These are phyloP conservation scores for Andrena chrysosceles DNA, from an alignment of 2,888 invertebrate species.

Conservation along the genomic window DNA sequence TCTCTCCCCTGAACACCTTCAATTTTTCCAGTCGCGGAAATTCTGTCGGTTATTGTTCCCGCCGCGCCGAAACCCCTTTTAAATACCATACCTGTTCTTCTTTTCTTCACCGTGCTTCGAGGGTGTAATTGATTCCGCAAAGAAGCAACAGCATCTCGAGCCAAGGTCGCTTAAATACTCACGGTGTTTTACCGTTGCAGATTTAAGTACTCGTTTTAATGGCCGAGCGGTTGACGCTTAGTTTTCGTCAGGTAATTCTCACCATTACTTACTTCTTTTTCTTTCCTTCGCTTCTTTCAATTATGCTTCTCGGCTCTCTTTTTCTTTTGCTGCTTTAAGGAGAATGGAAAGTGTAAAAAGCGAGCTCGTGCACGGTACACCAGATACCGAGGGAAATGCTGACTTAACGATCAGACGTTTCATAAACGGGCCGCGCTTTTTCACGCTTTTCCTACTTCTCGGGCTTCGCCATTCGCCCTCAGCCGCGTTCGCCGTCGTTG, in stretches of 20 bases:
- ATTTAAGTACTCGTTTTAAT: conserved; percentile 27
- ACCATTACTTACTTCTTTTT: background rate
- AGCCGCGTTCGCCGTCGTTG: background rate
- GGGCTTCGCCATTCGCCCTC: background rate
- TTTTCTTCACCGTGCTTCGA: background rate
- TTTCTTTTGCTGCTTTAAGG: background rate
- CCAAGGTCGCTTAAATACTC: conserved; percentile 3
- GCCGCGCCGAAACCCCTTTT: background rate
- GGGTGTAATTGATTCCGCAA: conserved; percentile 25
- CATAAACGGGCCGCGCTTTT: background rate
- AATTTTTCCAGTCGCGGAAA: conserved; percentile 20
- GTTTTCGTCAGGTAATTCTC: conserved; percentile 18
- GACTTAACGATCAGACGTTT: background rate
- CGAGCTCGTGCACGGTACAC: background rate
- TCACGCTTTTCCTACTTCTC: background rate
- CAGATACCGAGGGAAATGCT: background rate
- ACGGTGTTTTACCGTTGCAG: conserved; percentile 15
- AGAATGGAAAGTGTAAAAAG: background rate
- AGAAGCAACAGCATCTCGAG: background rate
- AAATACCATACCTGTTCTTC: background rate
- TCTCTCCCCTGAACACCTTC: background rate
- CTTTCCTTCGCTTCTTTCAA: background rate
- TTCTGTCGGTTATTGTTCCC: conserved; percentile 1
- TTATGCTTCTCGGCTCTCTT: background rate
- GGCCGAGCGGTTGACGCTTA: conserved; percentile 22